Conservation (phyloP, 2,113 vertebrate species). For the Nyctereutes procyonoides region DNA sequence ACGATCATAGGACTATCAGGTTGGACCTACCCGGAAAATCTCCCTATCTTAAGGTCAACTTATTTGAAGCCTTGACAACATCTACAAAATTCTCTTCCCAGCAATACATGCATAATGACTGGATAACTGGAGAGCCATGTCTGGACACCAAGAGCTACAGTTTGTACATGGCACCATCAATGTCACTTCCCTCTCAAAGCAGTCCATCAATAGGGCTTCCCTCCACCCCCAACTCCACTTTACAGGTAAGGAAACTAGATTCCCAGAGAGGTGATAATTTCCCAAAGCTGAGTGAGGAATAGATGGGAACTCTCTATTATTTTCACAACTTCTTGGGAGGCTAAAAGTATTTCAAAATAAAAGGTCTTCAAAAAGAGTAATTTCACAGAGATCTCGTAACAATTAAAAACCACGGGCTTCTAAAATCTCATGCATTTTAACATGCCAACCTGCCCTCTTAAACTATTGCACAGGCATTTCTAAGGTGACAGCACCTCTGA, state of each 20-base stretch:
- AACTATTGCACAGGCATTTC: neutral
- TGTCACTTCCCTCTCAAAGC: neutral
- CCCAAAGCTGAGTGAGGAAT: neutral
- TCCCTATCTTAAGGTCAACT: neutral
- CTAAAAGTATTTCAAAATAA: slow-evolving; percentile 17
- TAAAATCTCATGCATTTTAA: neutral
- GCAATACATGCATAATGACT: neutral
- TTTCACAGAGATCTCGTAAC: neutral
- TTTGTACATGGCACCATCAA: neutral
- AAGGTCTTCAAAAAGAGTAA: neutral
- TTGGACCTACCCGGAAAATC: neutral
- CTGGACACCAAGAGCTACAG: neutral
- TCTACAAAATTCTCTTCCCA: neutral
- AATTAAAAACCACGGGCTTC: neutral
- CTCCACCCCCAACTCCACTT: neutral
- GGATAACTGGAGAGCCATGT: neutral
- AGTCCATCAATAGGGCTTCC: neutral
- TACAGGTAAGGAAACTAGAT: neutral
- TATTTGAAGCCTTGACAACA: neutral
- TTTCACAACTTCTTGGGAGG: neutral
- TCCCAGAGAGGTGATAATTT: neutral
- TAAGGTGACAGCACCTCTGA: neutral
- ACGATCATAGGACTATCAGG: neutral
- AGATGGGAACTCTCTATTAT: neutral
- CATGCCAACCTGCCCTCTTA: too few relatives aligned